These are phyloP conservation scores for Pseudorectes ferrugineus DNA, from an alignment of 2,113 vertebrate genomes.

Conservation along the genomic window DNA sequence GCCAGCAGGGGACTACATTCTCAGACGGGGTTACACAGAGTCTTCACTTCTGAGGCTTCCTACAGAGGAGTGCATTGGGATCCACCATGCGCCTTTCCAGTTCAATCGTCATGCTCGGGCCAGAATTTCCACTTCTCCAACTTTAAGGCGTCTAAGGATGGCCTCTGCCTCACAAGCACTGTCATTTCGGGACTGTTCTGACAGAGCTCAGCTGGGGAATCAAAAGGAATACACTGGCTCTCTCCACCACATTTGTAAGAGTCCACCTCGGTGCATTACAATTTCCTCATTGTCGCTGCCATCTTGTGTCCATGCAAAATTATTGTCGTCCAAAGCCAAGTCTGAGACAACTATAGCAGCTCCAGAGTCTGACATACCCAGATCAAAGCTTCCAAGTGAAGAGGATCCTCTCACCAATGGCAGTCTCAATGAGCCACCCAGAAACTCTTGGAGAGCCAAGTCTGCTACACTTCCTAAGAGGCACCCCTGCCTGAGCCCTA, in stretches of 20 bases:
- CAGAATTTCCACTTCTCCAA: constrained; percentile 87
- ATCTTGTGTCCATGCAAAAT: background rate
- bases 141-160: constrained; percentile 81
- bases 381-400: background rate
- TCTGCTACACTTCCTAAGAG: background rate
- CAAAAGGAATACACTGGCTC: background rate
- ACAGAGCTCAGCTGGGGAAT: background rate
- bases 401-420: background rate
- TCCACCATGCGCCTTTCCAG: constrained; percentile 63
- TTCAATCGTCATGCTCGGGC: constrained; percentile 82
- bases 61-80: constrained; percentile 21
- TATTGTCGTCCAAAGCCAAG: background rate
- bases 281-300: background rate
- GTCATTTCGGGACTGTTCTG: constrained; percentile 20
- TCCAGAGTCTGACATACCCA: background rate
- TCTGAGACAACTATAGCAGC: background rate
- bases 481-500: fast-evolving
- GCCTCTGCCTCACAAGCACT: constrained; percentile 29
- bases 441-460: background rate
- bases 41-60: constrained; percentile 9
- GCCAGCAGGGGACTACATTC: background rate
- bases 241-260: background rate
- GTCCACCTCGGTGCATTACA: background rate
- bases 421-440: background rate
- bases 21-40: background rate